These are phyloP conservation scores for Cliona cf. orientalis DNA, from an alignment of 37 sponge, comb jelly and placozoan species.

Conservation along the genomic window DNA sequence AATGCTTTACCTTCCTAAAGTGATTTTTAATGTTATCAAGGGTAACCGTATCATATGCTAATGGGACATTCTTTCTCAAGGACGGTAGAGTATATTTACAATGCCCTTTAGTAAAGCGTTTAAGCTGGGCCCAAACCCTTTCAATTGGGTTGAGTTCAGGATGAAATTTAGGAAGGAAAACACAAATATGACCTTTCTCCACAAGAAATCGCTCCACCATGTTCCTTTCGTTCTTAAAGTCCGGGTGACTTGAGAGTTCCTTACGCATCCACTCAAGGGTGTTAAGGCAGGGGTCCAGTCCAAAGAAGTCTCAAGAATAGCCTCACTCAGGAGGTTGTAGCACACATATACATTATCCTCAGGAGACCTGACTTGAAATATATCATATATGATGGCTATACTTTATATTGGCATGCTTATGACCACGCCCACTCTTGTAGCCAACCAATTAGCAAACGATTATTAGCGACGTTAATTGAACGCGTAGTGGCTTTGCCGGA, in stretches of 20 bases:
- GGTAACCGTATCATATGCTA: constrained; percentile 8
- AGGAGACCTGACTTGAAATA: too few species aligned
- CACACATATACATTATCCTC: too few species aligned
- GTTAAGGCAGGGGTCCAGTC: too few species aligned
- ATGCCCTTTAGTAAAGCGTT: constrained; percentile 30
- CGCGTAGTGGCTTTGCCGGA: too few species aligned
- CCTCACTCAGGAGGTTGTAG: too few species aligned
- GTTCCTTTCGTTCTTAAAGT: constrained; percentile 39
- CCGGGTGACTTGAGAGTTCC: constrained; percentile 11
- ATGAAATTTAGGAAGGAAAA: constrained; percentile 29
- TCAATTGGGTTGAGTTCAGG: constrained; percentile 27
- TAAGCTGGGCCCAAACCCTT: constrained; percentile 21
- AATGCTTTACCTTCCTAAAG: constrained; percentile 26
- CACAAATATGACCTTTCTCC: not conserved
- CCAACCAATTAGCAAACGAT: too few species aligned
- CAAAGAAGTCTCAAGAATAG: too few species aligned
- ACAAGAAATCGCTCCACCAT: constrained; percentile 8
- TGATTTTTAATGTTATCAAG: constrained; percentile 27
- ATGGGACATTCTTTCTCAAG: not conserved
- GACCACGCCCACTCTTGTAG: too few species aligned
- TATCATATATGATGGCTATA: too few species aligned
- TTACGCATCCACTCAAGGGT: constrained; percentile 28
- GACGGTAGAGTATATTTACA: constrained; percentile 2
- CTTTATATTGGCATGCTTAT: too few species aligned
- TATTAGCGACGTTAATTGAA: too few species aligned